A percentile compares a stretch with the other conserved stretches of the same genome.
Evolutionary conservation across 2,888 invertebrate species (phyloP).

Genomic region (Willowsia nigromaculata): DNA sequence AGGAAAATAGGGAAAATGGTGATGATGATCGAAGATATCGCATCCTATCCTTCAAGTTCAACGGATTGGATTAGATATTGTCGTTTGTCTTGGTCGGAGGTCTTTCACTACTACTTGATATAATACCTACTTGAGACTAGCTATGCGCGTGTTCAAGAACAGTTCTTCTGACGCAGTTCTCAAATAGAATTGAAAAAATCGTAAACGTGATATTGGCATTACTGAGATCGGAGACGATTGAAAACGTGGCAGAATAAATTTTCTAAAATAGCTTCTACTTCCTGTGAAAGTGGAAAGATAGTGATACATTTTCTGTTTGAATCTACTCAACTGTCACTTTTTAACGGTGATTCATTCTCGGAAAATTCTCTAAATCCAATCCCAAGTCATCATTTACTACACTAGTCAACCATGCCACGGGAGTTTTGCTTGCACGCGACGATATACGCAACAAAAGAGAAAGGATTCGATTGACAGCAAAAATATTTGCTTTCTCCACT

Average conservation of each 20-base stretch:
- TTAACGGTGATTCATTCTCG: neutral
- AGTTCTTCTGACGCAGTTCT: neutral
- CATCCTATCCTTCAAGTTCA: slow-evolving; percentile 20
- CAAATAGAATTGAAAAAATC: neutral
- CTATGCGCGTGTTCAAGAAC: neutral
- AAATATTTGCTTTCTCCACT: no score
- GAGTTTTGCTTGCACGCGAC: no score
- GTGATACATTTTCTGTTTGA: neutral
- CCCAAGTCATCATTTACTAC: neutral
- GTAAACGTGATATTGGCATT: no score
- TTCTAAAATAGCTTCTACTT: neutral
- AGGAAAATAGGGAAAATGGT: neutral
- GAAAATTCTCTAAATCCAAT: neutral
- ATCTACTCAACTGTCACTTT: neutral
- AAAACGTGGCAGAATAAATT: slow-evolving; percentile 28
- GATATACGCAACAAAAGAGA: no score
- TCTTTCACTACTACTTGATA: no score
- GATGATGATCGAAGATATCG: slow-evolving; percentile 22
- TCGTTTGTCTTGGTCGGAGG: neutral
- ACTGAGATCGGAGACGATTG: neutral
- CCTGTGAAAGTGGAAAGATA: neutral
- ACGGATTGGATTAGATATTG: neutral
- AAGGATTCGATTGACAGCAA: no score
- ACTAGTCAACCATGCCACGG: neutral
- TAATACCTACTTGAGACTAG: neutral